Percentiles rank a stretch among this genome's conserved stretches.
Evolutionary conservation across 1,140 invertebrate species (phyloP).

Genomic region (Andricus grossulariae): DNA sequence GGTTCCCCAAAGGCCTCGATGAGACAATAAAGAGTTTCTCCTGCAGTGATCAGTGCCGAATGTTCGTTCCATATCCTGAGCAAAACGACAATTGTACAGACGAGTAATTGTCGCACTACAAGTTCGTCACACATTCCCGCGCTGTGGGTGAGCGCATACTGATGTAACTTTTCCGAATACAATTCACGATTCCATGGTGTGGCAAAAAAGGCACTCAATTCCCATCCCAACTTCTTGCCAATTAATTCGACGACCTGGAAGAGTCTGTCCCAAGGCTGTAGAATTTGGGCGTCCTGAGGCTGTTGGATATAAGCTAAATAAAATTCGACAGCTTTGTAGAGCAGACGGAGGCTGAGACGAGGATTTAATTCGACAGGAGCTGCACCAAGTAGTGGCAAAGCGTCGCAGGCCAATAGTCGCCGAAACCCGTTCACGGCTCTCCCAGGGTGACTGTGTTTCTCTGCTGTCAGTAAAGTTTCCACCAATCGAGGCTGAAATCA

Average conservation of each 20-base stretch:
- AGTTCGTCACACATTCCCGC: constrained; percentile 64
- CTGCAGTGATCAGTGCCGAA: constrained; percentile 61
- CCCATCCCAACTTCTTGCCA: constrained; percentile 88
- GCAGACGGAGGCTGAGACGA: constrained; percentile 81
- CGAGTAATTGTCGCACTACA: constrained; percentile 64
- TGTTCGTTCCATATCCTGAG: constrained; percentile 70
- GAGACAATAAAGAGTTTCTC: constrained; percentile 65
- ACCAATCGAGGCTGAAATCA: constrained; percentile 79
- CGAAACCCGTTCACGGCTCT: constrained; percentile 84
- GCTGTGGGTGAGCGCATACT: constrained; percentile 60
- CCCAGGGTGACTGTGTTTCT: constrained; percentile 82
- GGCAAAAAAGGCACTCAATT: constrained; percentile 76
- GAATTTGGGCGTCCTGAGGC: constrained; percentile 81
- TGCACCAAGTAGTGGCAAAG: constrained; percentile 83
- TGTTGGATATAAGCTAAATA: constrained; percentile 81
- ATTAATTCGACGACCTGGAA: constrained; percentile 85
- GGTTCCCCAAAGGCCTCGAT: constrained; percentile 71
- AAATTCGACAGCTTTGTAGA: constrained; percentile 79
- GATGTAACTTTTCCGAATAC: constrained; percentile 68
- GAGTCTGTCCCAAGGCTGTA: constrained; percentile 87
- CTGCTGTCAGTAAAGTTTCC: constrained; percentile 85
- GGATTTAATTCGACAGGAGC: constrained; percentile 79
- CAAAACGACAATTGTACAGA: constrained; percentile 66
- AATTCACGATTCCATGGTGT: constrained; percentile 66
- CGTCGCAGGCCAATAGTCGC: constrained; percentile 84